A percentile compares a stretch with the other conserved stretches of the same genome.
These are phyloP conservation scores for Plectropomus leopardus DNA, from an alignment of 2,113 vertebrate species.

Conservation along the genomic window DNA sequence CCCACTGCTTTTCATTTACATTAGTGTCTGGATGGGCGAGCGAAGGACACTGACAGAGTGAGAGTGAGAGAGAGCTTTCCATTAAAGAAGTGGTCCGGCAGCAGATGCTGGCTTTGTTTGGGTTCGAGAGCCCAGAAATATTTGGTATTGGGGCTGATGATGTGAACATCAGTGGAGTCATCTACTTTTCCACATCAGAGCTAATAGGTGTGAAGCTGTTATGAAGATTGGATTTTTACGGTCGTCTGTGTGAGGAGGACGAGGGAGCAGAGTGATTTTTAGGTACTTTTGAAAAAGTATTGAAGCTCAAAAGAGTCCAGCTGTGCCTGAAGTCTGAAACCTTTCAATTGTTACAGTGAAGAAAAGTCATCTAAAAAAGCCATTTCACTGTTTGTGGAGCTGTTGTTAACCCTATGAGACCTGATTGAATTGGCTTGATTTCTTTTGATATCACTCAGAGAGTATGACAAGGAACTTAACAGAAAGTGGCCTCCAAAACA, in stretches of 20 bases:
- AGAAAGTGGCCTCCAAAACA: too few species aligned
- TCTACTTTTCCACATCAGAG: conserved; percentile 52
- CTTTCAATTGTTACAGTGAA: neutral
- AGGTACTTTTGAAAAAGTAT: conserved; percentile 18
- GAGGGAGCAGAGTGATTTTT: neutral
- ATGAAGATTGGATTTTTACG: conserved; percentile 48
- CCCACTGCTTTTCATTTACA: conserved; percentile 75
- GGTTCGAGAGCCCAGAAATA: conserved; percentile 72
- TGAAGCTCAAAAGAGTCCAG: neutral
- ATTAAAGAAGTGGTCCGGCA: conserved; percentile 58
- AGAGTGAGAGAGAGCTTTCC: conserved; percentile 47
- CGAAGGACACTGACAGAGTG: conserved; percentile 48
- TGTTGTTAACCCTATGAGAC: too few species aligned
- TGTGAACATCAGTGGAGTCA: conserved; percentile 49
- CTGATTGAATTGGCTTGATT: too few species aligned
- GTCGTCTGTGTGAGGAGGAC: neutral
- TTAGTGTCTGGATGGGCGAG: conserved; percentile 75
- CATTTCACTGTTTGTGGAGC: neutral
- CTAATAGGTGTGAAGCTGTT: conserved; percentile 49
- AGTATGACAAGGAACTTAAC: too few species aligned
- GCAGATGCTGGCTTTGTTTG: conserved; percentile 75
- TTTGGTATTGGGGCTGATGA: conserved; percentile 56
- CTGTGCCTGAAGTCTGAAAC: neutral
- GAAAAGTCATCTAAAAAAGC: conserved; percentile 8
- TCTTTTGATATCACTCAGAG: too few species aligned